Evolutionary conservation across 2,888 invertebrate species (phyloP), one percentile per base, ranked within the genome.

Genomic region (Phengaris arion): DNA sequence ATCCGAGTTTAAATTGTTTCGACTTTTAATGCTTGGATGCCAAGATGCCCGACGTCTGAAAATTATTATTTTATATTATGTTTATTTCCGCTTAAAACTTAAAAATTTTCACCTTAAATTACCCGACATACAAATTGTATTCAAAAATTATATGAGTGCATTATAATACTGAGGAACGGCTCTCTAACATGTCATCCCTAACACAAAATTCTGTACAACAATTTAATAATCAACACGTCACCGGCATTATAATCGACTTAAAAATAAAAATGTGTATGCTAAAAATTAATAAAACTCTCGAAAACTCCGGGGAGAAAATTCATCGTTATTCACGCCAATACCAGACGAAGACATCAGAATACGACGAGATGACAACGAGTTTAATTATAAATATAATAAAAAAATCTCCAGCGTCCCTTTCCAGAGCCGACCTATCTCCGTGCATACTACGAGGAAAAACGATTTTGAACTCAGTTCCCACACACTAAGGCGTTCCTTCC

Each of bases 311-410:
- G 85, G 83, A 85, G 85, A 85, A 89, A 87, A 85, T 84, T 82
- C 86, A 86, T 88, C 88, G 86, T 83, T 85, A 82, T 89, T 86
- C 87, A 87, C 90, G 92, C 91, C 92, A 93, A 89, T 89, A 88
- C 86, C 91, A 92, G 89, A 87, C 86, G 87, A 87, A 90, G 88
- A 88, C 86, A 84, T 85, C 85, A 85, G 84, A 84, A 85, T 85
- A 85, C 85, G 86, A 85, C 87, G 88, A 88, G 89, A 90, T 93
- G 92, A 91, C 92, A 92, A 91, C 88, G 86, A 90, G 92, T 92
- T 93, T 93, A 93, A 93, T 93, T 93, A 92, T 91, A 91, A 92
- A 92, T 90, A 92, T 92, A 91, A 91, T 92, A 92, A 90, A 90
- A 89, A 90, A 87, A 88, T 84, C 87, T 86, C 87, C 86, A 87